Evolutionary conservation across 2,888 invertebrate species (phyloP).

Genomic region (Drosophila nr. fundita): DNA sequence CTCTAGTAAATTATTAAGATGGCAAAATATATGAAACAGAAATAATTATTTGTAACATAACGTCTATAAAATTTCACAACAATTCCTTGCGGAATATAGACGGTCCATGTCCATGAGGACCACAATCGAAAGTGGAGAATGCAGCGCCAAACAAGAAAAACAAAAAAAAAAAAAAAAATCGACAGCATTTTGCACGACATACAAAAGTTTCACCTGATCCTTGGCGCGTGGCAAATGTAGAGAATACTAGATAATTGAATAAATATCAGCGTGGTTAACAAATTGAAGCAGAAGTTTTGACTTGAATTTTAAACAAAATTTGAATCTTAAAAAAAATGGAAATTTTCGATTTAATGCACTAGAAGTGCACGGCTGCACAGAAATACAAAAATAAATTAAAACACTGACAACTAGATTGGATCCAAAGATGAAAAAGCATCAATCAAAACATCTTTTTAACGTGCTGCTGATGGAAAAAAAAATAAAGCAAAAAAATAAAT

Average conservation of each 20-base stretch:
- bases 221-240: constrained; percentile 89
- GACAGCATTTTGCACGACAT: constrained; percentile 93
- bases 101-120: constrained; percentile 86
- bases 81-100: constrained; percentile 86
- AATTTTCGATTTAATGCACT: background rate
- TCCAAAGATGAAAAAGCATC: constrained; percentile 88
- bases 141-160: constrained; percentile 86
- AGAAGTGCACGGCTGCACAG: background rate
- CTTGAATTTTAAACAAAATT: too few relatives aligned
- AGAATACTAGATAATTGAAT: background rate
- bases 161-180: constrained; percentile 92
- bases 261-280: background rate
- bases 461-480: constrained; percentile 85
- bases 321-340: background rate
- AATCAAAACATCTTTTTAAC: constrained; percentile 90
- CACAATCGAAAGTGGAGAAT: constrained; percentile 91
- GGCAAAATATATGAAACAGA: background rate
- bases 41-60: background rate
- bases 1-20: background rate
- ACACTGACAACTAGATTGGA: constrained; percentile 89
- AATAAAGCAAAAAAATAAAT: constrained; percentile 17
- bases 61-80: constrained; percentile 86
- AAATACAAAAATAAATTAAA: background rate
- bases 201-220: constrained; percentile 92
- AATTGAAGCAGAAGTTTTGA: background rate